Conservation (phyloP, 2,888 invertebrate genomes). For the Xestia c-nigrum region DNA sequence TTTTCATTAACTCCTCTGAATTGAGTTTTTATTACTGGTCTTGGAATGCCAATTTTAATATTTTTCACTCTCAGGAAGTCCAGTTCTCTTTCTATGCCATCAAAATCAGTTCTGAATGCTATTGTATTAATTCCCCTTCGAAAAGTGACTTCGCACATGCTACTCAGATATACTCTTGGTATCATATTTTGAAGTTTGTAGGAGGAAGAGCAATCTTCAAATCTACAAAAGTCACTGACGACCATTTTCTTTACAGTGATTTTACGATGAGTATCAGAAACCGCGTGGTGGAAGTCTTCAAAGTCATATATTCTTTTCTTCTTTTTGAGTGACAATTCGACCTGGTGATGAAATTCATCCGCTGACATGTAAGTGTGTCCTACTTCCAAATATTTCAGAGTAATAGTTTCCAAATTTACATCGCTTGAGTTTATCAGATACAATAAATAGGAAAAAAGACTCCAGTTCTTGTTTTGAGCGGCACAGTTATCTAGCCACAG, state of each 20-base stretch:
- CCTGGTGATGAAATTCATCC: slow-evolving; percentile 71
- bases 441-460: slow-evolving; percentile 59
- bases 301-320: slow-evolving; percentile 55
- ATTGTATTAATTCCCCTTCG: slow-evolving; percentile 34
- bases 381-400: slow-evolving; percentile 63
- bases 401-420: slow-evolving; percentile 58
- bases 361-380: slow-evolving; percentile 72
- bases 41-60: slow-evolving; percentile 26
- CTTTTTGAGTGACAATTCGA: slow-evolving; percentile 66
- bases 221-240: slow-evolving; percentile 57
- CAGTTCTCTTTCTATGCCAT: slow-evolving; percentile 33
- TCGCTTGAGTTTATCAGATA: slow-evolving; percentile 51
- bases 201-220: slow-evolving; percentile 62
- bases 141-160: slow-evolving; percentile 49
- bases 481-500: slow-evolving; percentile 56
- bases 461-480: slow-evolving; percentile 57
- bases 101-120: slow-evolving; percentile 59
- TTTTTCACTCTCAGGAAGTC: slow-evolving; percentile 49
- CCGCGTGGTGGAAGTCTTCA: slow-evolving; percentile 57
- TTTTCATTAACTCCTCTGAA: slow-evolving; percentile 39
- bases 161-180: slow-evolving; percentile 35
- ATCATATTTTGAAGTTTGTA: slow-evolving; percentile 55
- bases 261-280: slow-evolving; percentile 55
- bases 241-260: slow-evolving; percentile 61
- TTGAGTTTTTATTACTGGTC: slow-evolving; percentile 42